Percentiles rank a stretch among this genome's conserved stretches.
phyloP scores from a whole-genome alignment of 2,797 vertebrate genomes.

The Malacoctenus gilli region DNA sequence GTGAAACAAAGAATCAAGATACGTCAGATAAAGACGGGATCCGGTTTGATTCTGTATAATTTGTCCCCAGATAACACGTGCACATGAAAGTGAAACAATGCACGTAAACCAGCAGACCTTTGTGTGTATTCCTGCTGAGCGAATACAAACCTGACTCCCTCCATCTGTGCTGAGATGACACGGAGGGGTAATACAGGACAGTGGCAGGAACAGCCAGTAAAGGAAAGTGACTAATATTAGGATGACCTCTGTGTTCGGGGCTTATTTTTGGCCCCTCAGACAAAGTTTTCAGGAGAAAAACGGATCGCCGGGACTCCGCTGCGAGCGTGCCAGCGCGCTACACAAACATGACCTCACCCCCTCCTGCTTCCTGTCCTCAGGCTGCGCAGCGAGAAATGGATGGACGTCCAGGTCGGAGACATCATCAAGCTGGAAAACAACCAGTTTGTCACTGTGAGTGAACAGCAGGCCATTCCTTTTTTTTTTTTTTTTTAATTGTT shows the following conservation, averaged over 20 bases:
- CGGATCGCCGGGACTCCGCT: too few relatives aligned
- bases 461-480: background rate
- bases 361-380: constrained; percentile 67
- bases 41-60: too few relatives aligned
- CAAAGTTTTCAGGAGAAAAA: constrained; percentile 25
- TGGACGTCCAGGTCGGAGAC: constrained; percentile 94
- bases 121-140: constrained; percentile 5
- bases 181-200: constrained; percentile 34
- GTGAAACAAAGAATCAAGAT: too few relatives aligned
- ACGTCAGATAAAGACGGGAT: too few relatives aligned
- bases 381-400: constrained; percentile 90
- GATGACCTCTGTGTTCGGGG: constrained; percentile 16
- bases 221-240: constrained; percentile 29
- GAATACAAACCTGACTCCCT: too few relatives aligned
- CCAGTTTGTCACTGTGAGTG: constrained; percentile 91
- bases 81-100: too few relatives aligned
- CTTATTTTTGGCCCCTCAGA: constrained; percentile 25
- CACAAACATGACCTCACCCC: constrained; percentile 6
- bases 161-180: background rate
- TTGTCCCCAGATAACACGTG: too few relatives aligned
- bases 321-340: too few relatives aligned
- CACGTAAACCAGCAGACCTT: too few relatives aligned
- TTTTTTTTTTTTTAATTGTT: constrained; percentile 54
- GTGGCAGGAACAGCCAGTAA: constrained; percentile 17
- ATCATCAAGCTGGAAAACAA: constrained; percentile 96